Conservation (phyloP, 2,888 invertebrate species). For the Xanthostigma xanthostigma region DNA sequence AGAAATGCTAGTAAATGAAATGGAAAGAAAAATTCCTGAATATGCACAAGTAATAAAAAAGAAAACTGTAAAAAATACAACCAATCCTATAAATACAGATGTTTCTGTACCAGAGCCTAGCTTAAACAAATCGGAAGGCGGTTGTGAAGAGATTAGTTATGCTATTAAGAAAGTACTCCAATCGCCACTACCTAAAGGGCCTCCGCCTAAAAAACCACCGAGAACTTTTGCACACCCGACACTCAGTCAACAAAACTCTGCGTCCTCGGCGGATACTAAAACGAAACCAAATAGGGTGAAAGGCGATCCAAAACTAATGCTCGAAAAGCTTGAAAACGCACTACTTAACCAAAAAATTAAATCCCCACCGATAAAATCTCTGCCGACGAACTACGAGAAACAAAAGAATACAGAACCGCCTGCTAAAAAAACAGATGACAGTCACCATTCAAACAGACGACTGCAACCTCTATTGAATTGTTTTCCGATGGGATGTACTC, state of each 20-base stretch:
- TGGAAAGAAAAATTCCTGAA: neutral
- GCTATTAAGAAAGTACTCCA: slow-evolving; percentile 49
- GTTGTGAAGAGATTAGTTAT: slow-evolving; percentile 28
- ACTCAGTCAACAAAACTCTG: neutral
- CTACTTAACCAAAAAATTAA: slow-evolving; percentile 32
- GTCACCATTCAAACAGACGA: neutral
- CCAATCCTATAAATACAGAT: neutral
- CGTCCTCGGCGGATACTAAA: neutral
- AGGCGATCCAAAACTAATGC: slow-evolving; percentile 44
- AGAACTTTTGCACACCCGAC: slow-evolving; percentile 37
- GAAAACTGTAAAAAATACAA: slow-evolving; percentile 6
- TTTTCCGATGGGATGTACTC: slow-evolving; percentile 1
- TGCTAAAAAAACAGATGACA: neutral
- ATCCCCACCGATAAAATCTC: slow-evolving; percentile 5
- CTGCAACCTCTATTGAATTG: neutral
- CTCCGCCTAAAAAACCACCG: slow-evolving; percentile 64
- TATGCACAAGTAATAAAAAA: slow-evolving; percentile 5
- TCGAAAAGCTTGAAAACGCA: slow-evolving; percentile 46
- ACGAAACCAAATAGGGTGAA: slow-evolving; percentile 16
- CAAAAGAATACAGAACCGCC: neutral
- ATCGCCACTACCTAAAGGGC: slow-evolving; percentile 50
- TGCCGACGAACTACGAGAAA: neutral
- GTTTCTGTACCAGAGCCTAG: neutral
- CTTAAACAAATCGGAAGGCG: slow-evolving; percentile 5
- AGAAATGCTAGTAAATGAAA: no score